These are phyloP conservation scores for Aplysina aerophoba DNA, from an alignment of 37 sponge, comb jelly and placozoan genomes.

Conservation along the genomic window DNA sequence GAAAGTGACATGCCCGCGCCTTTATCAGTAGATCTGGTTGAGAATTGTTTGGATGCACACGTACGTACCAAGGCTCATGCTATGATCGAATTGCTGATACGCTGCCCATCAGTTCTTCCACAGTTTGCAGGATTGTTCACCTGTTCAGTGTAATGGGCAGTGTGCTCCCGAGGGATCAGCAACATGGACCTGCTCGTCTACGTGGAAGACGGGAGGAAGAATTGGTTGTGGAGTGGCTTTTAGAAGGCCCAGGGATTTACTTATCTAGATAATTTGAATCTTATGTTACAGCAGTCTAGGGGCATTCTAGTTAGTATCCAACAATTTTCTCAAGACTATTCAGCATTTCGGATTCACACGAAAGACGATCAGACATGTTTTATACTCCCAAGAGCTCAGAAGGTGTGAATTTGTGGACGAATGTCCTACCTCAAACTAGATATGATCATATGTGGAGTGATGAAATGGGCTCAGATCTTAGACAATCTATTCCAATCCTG, in stretches of 20 bases:
- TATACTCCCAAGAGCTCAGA: background rate
- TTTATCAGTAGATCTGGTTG: constrained; percentile 35
- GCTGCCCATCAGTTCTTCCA: constrained; percentile 16
- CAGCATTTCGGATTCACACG: constrained; percentile 28
- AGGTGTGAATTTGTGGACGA: constrained; percentile 42
- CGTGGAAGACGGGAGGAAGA: background rate
- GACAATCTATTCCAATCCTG: background rate
- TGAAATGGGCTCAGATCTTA: constrained; percentile 12
- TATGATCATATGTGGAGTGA: constrained; percentile 12
- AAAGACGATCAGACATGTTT: constrained; percentile 33
- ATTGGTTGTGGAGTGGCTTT: background rate
- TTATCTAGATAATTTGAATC: constrained; percentile 31
- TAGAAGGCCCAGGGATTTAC: constrained; percentile 38
- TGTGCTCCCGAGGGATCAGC: background rate
- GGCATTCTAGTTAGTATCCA: constrained; percentile 9
- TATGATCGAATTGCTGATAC: constrained; percentile 26
- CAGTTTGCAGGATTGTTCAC: background rate
- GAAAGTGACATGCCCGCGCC: constrained; percentile 30
- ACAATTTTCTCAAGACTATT: constrained; percentile 32
- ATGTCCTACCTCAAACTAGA: constrained; percentile 14
- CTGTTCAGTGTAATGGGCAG: constrained; percentile 11
- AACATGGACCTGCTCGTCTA: constrained; percentile 9
- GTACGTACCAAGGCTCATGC: background rate
- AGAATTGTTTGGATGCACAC: constrained; percentile 28
- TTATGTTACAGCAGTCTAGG: background rate